These are phyloP conservation scores for Meles meles DNA, from an alignment of 2,113 vertebrate species.

Conservation along the genomic window DNA sequence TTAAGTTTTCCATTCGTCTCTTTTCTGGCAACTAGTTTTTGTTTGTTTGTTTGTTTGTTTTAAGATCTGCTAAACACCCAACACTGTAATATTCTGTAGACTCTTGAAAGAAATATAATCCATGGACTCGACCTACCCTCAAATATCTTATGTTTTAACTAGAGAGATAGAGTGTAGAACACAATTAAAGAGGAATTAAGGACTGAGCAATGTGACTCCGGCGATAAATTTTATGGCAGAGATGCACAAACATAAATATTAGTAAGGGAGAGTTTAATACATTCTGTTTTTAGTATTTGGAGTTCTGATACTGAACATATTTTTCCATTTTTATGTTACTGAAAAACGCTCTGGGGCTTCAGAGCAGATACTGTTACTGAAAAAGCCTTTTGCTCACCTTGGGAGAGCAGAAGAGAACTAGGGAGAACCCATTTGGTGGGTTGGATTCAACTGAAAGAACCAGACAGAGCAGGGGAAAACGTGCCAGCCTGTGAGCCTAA, in stretches of 20 bases:
- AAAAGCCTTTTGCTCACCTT: background rate
- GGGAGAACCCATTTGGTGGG: background rate
- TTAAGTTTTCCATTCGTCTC: background rate
- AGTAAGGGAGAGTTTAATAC: background rate
- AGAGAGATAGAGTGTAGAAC: background rate
- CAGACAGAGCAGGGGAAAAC: background rate
- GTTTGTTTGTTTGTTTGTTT: background rate
- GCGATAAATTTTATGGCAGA: background rate
- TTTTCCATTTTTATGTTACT: background rate
- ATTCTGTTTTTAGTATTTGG: background rate
- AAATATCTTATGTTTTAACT: background rate
- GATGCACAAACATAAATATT: background rate
- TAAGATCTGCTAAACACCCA: background rate
- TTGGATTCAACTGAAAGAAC: background rate
- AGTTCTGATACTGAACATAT: background rate
- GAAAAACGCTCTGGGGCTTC: background rate
- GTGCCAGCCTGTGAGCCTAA: background rate
- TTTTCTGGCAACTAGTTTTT: background rate
- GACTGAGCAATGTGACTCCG: background rate
- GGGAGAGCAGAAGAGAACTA: background rate
- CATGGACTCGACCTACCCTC: background rate
- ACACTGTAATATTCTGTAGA: background rate
- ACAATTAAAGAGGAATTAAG: constrained; percentile 14
- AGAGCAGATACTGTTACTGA: background rate
- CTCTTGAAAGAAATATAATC: constrained; percentile 3